phyloP scores from a whole-genome alignment of 2,113 vertebrate genomes.

The Polypterus senegalus region DNA sequence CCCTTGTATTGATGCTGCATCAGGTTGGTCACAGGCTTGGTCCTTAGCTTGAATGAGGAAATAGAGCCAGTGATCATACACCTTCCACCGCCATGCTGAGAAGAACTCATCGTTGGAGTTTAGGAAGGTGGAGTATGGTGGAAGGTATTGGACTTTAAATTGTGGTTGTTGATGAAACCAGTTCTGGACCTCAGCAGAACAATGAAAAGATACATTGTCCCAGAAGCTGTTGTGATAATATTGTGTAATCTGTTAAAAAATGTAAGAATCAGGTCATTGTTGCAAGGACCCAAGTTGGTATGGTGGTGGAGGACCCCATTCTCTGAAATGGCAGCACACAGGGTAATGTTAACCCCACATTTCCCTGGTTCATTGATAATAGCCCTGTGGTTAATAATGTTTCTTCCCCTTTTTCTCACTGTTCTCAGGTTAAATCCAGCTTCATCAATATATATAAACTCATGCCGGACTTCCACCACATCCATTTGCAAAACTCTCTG shows the following conservation, averaged over 20 bases:
- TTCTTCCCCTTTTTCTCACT: too few relatives aligned
- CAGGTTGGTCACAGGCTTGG: background rate
- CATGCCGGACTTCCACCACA: too few relatives aligned
- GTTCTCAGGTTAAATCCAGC: too few relatives aligned
- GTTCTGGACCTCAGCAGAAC: constrained; percentile 12
- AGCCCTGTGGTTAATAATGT: too few relatives aligned
- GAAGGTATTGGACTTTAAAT: constrained; percentile 7
- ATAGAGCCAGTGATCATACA: constrained; percentile 3
- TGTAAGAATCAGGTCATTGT: constrained; percentile 2
- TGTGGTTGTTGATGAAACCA: constrained; percentile 11
- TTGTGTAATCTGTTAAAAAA: constrained; percentile 11
- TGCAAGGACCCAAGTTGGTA: constrained; percentile 3
- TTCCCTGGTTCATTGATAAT: background rate
- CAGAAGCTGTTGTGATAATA: constrained; percentile 14
- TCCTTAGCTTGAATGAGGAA: constrained; percentile 12
- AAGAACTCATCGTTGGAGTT: too few relatives aligned
- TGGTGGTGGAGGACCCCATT: constrained; percentile 12
- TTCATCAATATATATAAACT: too few relatives aligned
- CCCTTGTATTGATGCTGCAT: constrained; percentile 3
- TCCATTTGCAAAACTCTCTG: too few relatives aligned
- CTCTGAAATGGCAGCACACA: background rate
- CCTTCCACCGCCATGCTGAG: background rate
- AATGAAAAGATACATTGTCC: constrained; percentile 19
- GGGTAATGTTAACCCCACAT: background rate
- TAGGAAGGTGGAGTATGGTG: constrained; percentile 9